A percentile compares a stretch with the other conserved stretches of the same genome.
These are phyloP conservation scores for Desmophyllum pertusum DNA, from an alignment of 92 coral and sea anemone genomes.

Conservation along the genomic window DNA sequence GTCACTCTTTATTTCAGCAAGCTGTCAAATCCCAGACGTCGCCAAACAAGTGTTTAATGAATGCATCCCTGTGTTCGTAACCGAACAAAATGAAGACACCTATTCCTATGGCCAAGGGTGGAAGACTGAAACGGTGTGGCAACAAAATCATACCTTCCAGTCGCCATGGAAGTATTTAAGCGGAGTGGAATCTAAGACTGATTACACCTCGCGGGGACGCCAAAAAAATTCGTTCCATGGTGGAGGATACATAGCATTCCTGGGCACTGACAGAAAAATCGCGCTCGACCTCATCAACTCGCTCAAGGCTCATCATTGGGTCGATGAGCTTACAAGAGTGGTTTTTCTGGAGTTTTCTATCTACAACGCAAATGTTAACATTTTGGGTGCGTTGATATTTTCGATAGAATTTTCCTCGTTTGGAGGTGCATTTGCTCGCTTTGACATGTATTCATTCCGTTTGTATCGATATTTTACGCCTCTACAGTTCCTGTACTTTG, in stretches of 20 bases:
- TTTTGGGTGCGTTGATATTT: slow-evolving; percentile 44
- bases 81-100: slow-evolving; percentile 31
- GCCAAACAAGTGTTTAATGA: not conserved
- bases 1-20: slow-evolving; percentile 14
- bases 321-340: slow-evolving; percentile 62
- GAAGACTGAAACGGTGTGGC: slow-evolving; percentile 16
- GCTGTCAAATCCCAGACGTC: slow-evolving; percentile 15
- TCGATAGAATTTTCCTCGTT: slow-evolving; percentile 61
- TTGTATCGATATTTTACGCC: slow-evolving; percentile 71
- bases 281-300: slow-evolving; percentile 36
- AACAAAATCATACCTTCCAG: slow-evolving; percentile 6
- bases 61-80: slow-evolving; percentile 39
- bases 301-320: slow-evolving; percentile 53
- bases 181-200: slow-evolving; percentile 68
- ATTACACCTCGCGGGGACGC: slow-evolving; percentile 46
- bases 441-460: slow-evolving; percentile 66
- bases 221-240: slow-evolving; percentile 30
- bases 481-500: slow-evolving; percentile 57
- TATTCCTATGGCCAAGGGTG: slow-evolving; percentile 47
- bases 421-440: slow-evolving; percentile 61
- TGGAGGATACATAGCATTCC: slow-evolving; percentile 70
- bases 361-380: slow-evolving; percentile 67
- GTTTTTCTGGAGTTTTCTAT: slow-evolving; percentile 66
- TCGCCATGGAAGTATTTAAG: slow-evolving; percentile 70
- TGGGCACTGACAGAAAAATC: slow-evolving; percentile 41